Percentiles rank a stretch among this genome's conserved stretches.
These are phyloP conservation scores for Dreissena rostriformis DNA, from an alignment of 1,140 invertebrate species.

Conservation along the genomic window DNA sequence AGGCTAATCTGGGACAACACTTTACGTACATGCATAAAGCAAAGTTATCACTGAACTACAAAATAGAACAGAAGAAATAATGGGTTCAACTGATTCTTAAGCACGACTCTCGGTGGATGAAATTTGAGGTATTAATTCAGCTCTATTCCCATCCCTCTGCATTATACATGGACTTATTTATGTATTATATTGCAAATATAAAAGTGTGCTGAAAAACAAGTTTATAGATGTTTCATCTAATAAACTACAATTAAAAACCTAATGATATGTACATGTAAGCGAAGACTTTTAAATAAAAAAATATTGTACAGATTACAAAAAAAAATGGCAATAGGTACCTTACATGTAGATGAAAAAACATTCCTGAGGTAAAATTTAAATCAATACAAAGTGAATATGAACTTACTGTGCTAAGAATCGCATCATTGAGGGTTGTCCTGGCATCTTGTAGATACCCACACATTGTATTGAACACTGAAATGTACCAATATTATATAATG, in stretches of 20 bases:
- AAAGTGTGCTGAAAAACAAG: not conserved
- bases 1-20: too few species aligned
- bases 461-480: slow-evolving; percentile 66
- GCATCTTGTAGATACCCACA: slow-evolving; percentile 62
- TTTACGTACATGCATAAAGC: too few species aligned
- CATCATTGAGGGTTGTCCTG: slow-evolving; percentile 56
- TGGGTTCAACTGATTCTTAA: not conserved
- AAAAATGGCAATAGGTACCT: too few species aligned
- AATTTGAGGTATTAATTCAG: not conserved
- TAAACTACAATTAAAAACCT: too few species aligned
- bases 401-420: slow-evolving; percentile 52
- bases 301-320: too few species aligned
- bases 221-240: not conserved
- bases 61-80: not conserved
- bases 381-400: not conserved
- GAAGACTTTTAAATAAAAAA: not conserved
- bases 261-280: too few species aligned
- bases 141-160: too few species aligned
- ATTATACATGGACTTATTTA: not conserved
- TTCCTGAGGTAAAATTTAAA: too few species aligned
- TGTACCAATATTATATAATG: not conserved
- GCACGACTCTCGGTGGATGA: not conserved
- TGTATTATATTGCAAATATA: not conserved
- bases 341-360: too few species aligned
- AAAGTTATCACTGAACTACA: too few species aligned